A percentile compares a stretch with the other conserved stretches of the same genome.
Conservation (phyloP, 2,888 invertebrate genomes). For the Apodemia mormo region DNA sequence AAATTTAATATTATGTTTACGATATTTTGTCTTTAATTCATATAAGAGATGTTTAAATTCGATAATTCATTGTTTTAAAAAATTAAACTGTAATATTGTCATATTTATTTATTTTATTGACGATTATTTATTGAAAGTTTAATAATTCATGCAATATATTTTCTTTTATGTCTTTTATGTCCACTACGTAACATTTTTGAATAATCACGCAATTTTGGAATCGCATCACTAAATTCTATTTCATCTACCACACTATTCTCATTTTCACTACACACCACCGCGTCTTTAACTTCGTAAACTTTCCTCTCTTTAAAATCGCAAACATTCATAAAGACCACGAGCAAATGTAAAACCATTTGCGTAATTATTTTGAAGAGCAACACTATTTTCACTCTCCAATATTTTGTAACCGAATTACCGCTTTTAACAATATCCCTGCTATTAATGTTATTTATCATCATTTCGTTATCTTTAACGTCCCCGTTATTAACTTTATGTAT, state of each 20-base stretch:
- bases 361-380: slow-evolving; percentile 52
- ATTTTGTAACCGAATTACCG: slow-evolving; percentile 20
- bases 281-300: slow-evolving; percentile 14
- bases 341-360: slow-evolving; percentile 75
- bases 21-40: not conserved
- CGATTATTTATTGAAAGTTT: not conserved
- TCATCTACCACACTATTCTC: slow-evolving; percentile 45
- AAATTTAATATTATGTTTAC: not conserved
- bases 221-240: slow-evolving; percentile 65
- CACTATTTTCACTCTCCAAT: slow-evolving; percentile 41
- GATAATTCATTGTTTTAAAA: not conserved
- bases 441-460: not conserved
- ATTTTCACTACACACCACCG: slow-evolving; percentile 15
- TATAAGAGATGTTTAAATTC: not conserved
- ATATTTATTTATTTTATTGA: slow-evolving; percentile 5
- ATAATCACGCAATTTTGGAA: slow-evolving; percentile 44
- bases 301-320: slow-evolving; percentile 41
- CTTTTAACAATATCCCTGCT: slow-evolving; percentile 10
- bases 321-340: slow-evolving; percentile 52
- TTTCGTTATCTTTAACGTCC: not conserved
- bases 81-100: not conserved
- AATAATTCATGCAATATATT: slow-evolving; percentile 13
- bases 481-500: slow-evolving; percentile 10
- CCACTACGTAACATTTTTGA: slow-evolving; percentile 15
- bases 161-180: slow-evolving; percentile 17